Evolutionary conservation across 37 sponge, comb jelly and placozoan genomes (phyloP).

Genomic region (Chondrosia reniformis): DNA sequence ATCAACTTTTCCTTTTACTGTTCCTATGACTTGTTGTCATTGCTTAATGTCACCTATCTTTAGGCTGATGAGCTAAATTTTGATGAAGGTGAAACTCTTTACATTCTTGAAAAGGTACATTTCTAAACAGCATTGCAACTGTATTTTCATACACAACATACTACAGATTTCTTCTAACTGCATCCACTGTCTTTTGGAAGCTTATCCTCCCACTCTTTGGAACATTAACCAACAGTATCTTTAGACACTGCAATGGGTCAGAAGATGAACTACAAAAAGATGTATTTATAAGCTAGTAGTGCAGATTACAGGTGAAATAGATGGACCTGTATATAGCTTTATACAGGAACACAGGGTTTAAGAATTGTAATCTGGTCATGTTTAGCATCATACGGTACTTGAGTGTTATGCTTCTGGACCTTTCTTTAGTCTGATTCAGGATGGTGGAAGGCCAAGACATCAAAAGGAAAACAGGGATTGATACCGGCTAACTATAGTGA

Average conservation of each 20-base stretch:
- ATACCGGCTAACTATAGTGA: slow-evolving; percentile 92
- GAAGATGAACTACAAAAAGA: too few relatives aligned
- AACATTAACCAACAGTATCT: neutral
- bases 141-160: too few relatives aligned
- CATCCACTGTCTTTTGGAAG: too few relatives aligned
- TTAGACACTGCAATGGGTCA: too few relatives aligned
- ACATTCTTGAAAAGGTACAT: slow-evolving; percentile 78
- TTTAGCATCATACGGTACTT: neutral
- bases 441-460: slow-evolving; percentile 82
- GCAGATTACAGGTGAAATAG: too few relatives aligned
- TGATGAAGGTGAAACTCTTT: slow-evolving; percentile 94
- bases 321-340: too few relatives aligned
- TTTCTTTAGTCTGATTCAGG: slow-evolving; percentile 71
- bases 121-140: neutral
- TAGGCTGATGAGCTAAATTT: slow-evolving; percentile 86
- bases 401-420: neutral
- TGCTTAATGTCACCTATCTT: neutral
- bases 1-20: neutral
- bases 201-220: too few relatives aligned
- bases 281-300: too few relatives aligned
- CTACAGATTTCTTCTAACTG: too few relatives aligned
- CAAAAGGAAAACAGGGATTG: slow-evolving; percentile 69
- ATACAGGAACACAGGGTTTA: neutral
- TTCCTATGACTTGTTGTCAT: neutral
- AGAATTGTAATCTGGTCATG: neutral